phyloP scores from a whole-genome alignment of 2,797 vertebrate genomes.

The Gallirallus australis region DNA sequence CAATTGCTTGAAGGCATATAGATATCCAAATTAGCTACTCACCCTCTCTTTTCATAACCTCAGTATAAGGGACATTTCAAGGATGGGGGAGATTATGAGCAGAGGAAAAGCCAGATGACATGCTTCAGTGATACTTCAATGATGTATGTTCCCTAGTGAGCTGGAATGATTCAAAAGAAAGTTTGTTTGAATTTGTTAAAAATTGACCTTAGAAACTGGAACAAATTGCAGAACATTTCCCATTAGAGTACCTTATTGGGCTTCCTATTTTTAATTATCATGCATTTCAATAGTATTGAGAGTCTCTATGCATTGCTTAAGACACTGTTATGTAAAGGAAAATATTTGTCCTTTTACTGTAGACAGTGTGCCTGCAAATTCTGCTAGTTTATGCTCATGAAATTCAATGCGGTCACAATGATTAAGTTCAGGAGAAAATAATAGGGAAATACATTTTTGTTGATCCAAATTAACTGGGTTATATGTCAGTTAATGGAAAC shows the following conservation, averaged over 20 bases:
- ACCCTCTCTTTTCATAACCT: conserved; percentile 14
- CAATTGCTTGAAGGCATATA: background rate
- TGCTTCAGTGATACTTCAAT: conserved; percentile 37
- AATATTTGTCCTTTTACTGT: background rate
- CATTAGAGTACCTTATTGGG: background rate
- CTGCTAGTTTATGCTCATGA: background rate
- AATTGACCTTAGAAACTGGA: conserved; percentile 45
- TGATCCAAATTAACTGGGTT: background rate
- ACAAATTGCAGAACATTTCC: conserved; percentile 41
- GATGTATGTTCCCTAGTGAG: conserved; percentile 5
- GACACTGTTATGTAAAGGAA: background rate
- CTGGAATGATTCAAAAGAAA: conserved; percentile 35
- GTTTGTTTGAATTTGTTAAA: conserved; percentile 48
- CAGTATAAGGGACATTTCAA: conserved; percentile 28
- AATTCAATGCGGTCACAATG: background rate
- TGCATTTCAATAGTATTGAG: background rate
- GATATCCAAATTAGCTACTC: conserved; percentile 14
- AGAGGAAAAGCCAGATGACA: conserved; percentile 38
- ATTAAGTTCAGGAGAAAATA: background rate
- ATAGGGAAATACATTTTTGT: background rate
- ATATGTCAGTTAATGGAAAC: background rate
- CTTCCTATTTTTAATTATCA: conserved; percentile 28
- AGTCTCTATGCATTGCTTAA: background rate
- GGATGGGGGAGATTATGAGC: conserved; percentile 27
- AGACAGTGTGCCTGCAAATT: background rate